Evolutionary conservation across 2,888 invertebrate genomes (phyloP).

Genomic region (Polydrusus pterygomalis): DNA sequence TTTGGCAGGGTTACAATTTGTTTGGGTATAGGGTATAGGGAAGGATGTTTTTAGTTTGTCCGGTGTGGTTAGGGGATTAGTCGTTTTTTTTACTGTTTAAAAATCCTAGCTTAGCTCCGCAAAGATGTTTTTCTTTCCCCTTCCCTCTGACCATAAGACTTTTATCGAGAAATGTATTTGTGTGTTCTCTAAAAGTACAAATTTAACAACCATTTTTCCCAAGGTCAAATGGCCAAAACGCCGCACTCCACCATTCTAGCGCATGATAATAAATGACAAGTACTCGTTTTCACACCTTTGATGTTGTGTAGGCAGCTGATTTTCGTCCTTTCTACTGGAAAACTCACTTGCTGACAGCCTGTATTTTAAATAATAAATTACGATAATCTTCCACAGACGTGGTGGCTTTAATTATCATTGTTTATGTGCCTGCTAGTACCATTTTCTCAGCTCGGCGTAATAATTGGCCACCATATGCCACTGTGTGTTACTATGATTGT

Average conservation of each 20-base stretch:
- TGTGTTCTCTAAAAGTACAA: neutral
- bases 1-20: too few relatives aligned
- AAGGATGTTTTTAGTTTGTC: too few relatives aligned
- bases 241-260: conserved; percentile 1
- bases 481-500: neutral
- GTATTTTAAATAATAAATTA: conserved; percentile 14
- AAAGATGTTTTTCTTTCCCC: too few relatives aligned
- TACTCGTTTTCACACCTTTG: conserved; percentile 49
- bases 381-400: conserved; percentile 4
- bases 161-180: too few relatives aligned
- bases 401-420: neutral
- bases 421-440: neutral
- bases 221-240: conserved; percentile 22
- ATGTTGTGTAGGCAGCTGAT: conserved; percentile 43
- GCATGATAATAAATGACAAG: conserved; percentile 42
- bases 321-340: conserved; percentile 20
- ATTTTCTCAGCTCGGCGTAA: neutral
- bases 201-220: conserved; percentile 5
- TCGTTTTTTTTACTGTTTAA: too few relatives aligned
- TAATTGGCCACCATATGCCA: too few relatives aligned
- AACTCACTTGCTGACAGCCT: conserved; percentile 10
- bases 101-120: too few relatives aligned
- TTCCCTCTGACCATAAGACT: neutral
- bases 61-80: too few relatives aligned
- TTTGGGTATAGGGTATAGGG: too few relatives aligned